Conservation (phyloP, 2,888 invertebrate species). For the Onthophagus sagittarius region DNA sequence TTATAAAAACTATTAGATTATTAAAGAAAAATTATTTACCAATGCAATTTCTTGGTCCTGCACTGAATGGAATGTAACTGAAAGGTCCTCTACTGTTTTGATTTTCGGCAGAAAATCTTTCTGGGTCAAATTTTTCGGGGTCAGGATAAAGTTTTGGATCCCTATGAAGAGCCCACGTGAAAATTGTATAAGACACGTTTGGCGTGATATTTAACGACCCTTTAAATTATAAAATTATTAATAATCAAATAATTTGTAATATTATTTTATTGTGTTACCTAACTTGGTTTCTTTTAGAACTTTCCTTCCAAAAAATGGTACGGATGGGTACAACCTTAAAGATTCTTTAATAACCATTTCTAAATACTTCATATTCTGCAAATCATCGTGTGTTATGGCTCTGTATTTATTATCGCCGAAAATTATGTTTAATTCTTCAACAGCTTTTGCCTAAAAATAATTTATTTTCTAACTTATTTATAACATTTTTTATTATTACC, state of each 20-base stretch:
- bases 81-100: constrained; percentile 34
- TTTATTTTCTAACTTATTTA: not conserved
- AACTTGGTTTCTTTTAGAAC: constrained; percentile 27
- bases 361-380: constrained; percentile 40
- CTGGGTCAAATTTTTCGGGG: constrained; percentile 41
- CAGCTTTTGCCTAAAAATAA: constrained; percentile 37
- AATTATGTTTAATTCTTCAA: constrained; percentile 42
- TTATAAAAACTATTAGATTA: not conserved
- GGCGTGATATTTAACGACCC: not conserved
- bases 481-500: not conserved
- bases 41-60: constrained; percentile 38
- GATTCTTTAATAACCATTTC: constrained; percentile 41
- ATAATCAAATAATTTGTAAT: not conserved
- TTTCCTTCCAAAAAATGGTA: constrained; percentile 35
- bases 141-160: constrained; percentile 47
- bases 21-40: not conserved
- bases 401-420: constrained; percentile 35
- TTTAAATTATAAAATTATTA: not conserved
- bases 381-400: constrained; percentile 34
- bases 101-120: constrained; percentile 40
- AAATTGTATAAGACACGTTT: constrained; percentile 27
- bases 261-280: constrained; percentile 6
- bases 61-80: constrained; percentile 40
- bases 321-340: constrained; percentile 39
- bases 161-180: constrained; percentile 38